Evolutionary conservation across 2,113 vertebrate species (phyloP), one percentile per base, ranked within the genome.

Genomic region (Cairina moschata): DNA sequence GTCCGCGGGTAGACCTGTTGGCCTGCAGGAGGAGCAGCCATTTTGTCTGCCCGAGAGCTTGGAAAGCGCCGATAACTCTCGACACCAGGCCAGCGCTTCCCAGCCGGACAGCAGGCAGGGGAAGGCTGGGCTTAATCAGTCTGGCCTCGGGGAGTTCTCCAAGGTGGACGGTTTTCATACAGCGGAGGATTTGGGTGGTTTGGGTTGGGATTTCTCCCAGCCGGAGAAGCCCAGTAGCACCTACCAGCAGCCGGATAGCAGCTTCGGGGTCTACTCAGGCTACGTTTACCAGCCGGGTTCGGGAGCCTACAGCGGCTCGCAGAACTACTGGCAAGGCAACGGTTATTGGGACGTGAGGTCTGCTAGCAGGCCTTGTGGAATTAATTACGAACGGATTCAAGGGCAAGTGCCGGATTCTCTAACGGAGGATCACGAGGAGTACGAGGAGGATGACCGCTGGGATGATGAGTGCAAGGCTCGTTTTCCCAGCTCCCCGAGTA

Each of bases 181-280:
- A 0, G 82, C 97, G 1, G 98, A 98, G 81, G 98, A 97, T 63
- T 42, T 97, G 76, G 96, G 98, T 36, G 97, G 67, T 17, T n/a
- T 97, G 46, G 91, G 95, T 11, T 99, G 99, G 99, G 98, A 99
- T 52, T 98, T 98, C n/a, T 91, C 97, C 34, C 99, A 99, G 71
- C 15, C 96, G 6, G 99, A 99, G 95, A 99, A 98, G 69, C 99
- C 99, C 36, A 99, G 98, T 90, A 99, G 98, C 96, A 99, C 99
- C 3, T 99, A 99, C 87, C 99, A 99, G 95, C 99, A 99, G 59
- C 99, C 99, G 0, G 99, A 99, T 62, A 99, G 99, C 97, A 99
- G 99, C 93, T 99, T 99, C 1, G 98, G 98, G 58, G 91, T 98
- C 72, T 98, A 98, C 91, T 90, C 96, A 0, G 96, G 96, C n/a